Base-by-base conservation (phyloP, 1,140 invertebrate genomes). In the Eubasilissa regina region DNA sequence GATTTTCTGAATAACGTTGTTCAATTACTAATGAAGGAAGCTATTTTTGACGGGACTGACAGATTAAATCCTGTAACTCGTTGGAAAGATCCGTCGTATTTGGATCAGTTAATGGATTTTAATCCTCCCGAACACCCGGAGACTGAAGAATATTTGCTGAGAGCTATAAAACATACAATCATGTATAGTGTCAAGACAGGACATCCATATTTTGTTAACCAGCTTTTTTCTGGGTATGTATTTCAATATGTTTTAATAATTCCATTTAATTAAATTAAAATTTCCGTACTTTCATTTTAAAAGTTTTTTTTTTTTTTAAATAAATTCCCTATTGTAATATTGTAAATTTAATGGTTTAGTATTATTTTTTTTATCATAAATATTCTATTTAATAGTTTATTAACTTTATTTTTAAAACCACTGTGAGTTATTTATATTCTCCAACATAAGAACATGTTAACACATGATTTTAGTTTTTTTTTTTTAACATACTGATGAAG, bases 181-280 rank as follows among this genome's bases (percentile, higher is more conserved):
- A 88, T 90, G n/a, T 95, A 94, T 88, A 96, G 95, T 56, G 95
- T 97, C 0, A 96, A 97, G 87, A 96, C 95, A 0, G 95, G 94
- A 1, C 94, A 96, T 88, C 95, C 95, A 1, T 95, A 94, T 84
- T 96, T 97, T 85, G 92, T 96, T n/a, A 97, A 97, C 85, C 95
- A 97, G 84, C 87, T 97, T 3, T 97, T 94, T 86, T 96, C 95
- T 1, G 93, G 90, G 88, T 89, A 80, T 84, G 84, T 80, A 78
- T 47, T 21, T 35, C 17, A 43, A 13, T n/a, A 11, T 66, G 10
- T 11, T 66, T 25, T 44, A 43, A n/a, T n/a, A n/a, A n/a, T n/a
- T n/a, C n/a, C n/a, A n/a, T n/a, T 35, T 35, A 3, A 35, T 35
- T 35, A 35, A 35, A 3, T 35, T 35, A 35, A 35, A 35, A 35